phyloP scores from a whole-genome alignment of 2,113 vertebrate genomes.

The Progne subis region DNA sequence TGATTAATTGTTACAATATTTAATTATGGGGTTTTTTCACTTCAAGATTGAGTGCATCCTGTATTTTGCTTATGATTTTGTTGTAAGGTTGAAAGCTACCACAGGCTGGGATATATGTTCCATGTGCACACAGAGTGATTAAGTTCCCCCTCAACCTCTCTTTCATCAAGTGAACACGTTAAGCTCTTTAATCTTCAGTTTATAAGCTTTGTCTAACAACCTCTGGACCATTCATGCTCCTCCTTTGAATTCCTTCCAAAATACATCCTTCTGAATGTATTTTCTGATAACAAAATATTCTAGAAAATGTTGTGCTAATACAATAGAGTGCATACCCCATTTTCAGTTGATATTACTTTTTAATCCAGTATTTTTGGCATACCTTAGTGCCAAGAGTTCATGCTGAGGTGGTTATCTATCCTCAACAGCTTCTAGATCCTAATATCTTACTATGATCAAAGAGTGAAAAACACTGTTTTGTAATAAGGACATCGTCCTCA shows the following conservation, averaged over 20 bases:
- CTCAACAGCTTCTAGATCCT: not conserved
- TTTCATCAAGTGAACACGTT: not conserved
- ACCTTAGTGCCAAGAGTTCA: not conserved
- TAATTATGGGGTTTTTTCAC: not conserved
- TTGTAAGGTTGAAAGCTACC: not conserved
- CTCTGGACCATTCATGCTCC: not conserved
- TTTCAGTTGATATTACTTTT: not conserved
- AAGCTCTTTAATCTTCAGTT: constrained; percentile 14
- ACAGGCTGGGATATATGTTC: not conserved
- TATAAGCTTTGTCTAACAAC: not conserved
- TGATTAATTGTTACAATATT: not conserved
- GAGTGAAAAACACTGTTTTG: not conserved
- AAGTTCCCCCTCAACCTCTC: not conserved
- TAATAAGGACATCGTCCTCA: not conserved
- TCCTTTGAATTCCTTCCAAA: not conserved
- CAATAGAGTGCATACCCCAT: not conserved
- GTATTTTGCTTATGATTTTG: not conserved
- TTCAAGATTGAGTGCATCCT: not conserved
- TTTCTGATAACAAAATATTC: not conserved
- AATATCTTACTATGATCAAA: not conserved
- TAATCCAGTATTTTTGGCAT: not conserved
- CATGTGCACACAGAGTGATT: not conserved
- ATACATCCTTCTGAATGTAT: not conserved
- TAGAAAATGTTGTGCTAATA: not conserved
- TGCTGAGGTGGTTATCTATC: not conserved